Evolutionary conservation across 2,888 invertebrate genomes (phyloP).

Genomic region (Neria commutata): DNA sequence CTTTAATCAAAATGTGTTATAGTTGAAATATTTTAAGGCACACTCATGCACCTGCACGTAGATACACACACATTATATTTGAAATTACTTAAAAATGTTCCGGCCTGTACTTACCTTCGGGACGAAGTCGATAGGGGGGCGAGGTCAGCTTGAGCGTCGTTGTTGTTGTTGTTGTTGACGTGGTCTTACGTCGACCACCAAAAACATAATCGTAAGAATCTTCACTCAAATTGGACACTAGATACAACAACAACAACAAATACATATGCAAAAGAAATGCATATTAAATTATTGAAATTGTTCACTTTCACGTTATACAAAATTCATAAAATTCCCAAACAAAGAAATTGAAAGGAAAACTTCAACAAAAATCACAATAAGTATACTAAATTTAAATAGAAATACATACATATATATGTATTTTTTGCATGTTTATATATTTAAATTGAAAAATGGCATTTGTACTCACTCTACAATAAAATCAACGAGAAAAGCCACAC

Average conservation of each 20-base stretch:
- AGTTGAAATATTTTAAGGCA: neutral
- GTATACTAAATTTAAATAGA: too few relatives aligned
- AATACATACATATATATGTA: too few relatives aligned
- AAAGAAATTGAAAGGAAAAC: too few relatives aligned
- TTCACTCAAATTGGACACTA: conserved; percentile 64
- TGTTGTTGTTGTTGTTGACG: conserved; percentile 60
- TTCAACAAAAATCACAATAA: too few relatives aligned
- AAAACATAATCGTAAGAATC: conserved; percentile 64
- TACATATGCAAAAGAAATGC: conserved; percentile 2
- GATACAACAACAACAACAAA: conserved; percentile 26
- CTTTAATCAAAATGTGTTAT: neutral
- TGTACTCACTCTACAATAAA: conserved; percentile 56
- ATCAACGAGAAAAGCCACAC: conserved; percentile 55
- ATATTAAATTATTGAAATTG: conserved; percentile 3
- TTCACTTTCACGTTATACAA: too few relatives aligned
- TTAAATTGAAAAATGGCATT: conserved; percentile 23
- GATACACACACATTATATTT: too few relatives aligned
- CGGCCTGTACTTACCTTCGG: conserved; percentile 56
- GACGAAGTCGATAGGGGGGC: conserved; percentile 62
- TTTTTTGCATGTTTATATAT: conserved; percentile 23
- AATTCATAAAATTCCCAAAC: too few relatives aligned
- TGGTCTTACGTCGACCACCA: conserved; percentile 63
- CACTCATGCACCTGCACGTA: too few relatives aligned
- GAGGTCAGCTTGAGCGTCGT: conserved; percentile 64
- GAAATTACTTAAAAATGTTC: conserved; percentile 12